A percentile compares a stretch with the other conserved stretches of the same genome.
Evolutionary conservation across 2,888 invertebrate species (phyloP).

Genomic region (Ormyrus labotus): DNA sequence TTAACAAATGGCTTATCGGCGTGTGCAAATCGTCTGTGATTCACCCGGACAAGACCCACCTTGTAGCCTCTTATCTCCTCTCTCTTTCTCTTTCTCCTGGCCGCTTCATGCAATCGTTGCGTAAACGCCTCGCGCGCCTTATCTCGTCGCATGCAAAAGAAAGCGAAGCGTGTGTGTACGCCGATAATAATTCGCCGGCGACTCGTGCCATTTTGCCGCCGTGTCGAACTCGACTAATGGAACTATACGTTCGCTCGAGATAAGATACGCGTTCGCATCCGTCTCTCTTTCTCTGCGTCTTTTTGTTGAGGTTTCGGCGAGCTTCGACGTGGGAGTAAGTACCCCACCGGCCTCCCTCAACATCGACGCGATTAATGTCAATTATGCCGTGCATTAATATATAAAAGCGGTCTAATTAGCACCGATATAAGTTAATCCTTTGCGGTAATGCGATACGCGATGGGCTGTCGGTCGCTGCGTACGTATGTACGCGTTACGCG

Average conservation of each 20-base stretch:
- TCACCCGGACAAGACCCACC: constrained; percentile 33
- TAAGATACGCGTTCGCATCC: neutral
- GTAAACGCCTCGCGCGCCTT: constrained; percentile 46
- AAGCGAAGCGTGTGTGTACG: neutral
- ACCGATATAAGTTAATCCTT: no score
- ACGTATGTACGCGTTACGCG: neutral
- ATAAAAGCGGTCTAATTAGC: no score
- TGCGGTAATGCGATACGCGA: no score
- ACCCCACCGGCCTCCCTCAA: no score
- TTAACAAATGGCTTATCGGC: no score
- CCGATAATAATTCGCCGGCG: constrained; percentile 20
- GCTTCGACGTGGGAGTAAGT: neutral
- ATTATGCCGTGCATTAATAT: no score
- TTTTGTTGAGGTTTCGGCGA: neutral
- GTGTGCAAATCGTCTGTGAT: constrained; percentile 3
- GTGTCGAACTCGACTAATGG: constrained; percentile 31
- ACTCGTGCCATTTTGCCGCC: constrained; percentile 32
- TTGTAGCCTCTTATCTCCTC: constrained; percentile 21
- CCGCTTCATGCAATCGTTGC: constrained; percentile 39
- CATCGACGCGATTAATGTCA: no score
- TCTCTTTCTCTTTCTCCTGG: neutral
- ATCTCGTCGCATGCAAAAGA: constrained; percentile 13
- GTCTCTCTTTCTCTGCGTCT: neutral
- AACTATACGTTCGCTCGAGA: neutral
- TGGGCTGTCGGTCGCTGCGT: no score